phyloP scores from a whole-genome alignment of 2,113 vertebrate genomes.

The Paraplagusia blochii region DNA sequence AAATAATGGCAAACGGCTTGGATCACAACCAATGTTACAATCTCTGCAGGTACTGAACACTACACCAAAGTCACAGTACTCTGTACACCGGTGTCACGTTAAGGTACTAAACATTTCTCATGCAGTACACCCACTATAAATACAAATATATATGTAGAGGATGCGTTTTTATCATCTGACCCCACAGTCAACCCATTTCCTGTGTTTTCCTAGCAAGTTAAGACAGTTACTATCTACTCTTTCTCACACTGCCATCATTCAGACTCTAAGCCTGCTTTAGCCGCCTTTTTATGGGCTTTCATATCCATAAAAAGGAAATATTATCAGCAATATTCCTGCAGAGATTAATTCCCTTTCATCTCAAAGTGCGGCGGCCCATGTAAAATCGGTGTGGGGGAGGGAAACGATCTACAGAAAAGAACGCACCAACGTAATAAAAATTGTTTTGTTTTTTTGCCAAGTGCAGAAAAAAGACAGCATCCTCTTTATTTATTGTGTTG shows the following conservation, averaged over 20 bases:
- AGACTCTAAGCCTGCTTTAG: conserved; percentile 29
- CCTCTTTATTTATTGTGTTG: conserved; percentile 51
- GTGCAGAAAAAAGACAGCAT: conserved; percentile 7
- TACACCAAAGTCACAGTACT: neutral
- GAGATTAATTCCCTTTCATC: conserved; percentile 34
- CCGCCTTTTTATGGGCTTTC: conserved; percentile 27
- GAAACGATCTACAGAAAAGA: conserved; percentile 22
- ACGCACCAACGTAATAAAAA: conserved; percentile 39
- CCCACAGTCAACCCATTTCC: conserved; percentile 33
- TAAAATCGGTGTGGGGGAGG: conserved; percentile 38
- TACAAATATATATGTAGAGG: conserved; percentile 1
- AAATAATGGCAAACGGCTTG: too few relatives aligned
- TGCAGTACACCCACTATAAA: neutral
- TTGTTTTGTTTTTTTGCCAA: conserved; percentile 4
- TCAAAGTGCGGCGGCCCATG: conserved; percentile 21
- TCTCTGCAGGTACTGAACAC: too few relatives aligned
- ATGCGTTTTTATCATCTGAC: conserved; percentile 38
- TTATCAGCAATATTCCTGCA: conserved; percentile 29
- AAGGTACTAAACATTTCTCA: neutral
- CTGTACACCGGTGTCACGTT: neutral
- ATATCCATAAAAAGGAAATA: conserved; percentile 38
- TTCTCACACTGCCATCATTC: conserved; percentile 22
- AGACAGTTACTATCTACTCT: conserved; percentile 21
- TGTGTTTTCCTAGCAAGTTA: conserved; percentile 20
- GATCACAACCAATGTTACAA: too few relatives aligned